Base-by-base conservation (phyloP, 2,888 invertebrate genomes). In the Eudasyphora cyanicolor region DNA sequence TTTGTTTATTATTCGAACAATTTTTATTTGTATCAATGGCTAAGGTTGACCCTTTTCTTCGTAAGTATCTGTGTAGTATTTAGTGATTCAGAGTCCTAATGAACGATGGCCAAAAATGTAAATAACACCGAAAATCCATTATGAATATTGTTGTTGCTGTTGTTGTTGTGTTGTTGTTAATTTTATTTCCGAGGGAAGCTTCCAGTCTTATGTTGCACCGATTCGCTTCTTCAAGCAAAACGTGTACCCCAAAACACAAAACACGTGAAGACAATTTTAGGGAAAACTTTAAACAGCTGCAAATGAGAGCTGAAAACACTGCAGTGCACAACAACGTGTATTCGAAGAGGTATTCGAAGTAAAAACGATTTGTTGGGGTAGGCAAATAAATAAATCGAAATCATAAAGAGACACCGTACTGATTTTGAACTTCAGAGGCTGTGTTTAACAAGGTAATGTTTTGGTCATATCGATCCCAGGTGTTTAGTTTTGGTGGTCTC, bases 41-140 rank as follows among this genome's bases (percentile, higher is more conserved):
- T 12, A 76, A 83, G 77, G 78, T 84, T 84, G 84, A 84, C 81
- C 84, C 84, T 84, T 84, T n/a, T n/a, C n/a, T n/a, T n/a, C n/a
- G n/a, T n/a, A n/a, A 76, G 78, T 70, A 76, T 80, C 67, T 78
- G n/a, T 67, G 77, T 12, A 14, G 42, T 71, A 79, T 51, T 21
- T 42, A 29, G 60, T 38, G 51, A n/a, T n/a, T n/a, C n/a, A n/a
- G n/a, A 49, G 54, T 81, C 84, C 76, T 84, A 84, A 84, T 79
- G 84, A 84, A 84, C 81, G 71, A 79, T 81, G 81, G 67, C 81
- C 81, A 84, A 84, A 84, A 81, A 84, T 84, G 84, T 62, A 81
- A 76, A 76, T 76, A 35, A 84, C 84, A 84, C 62, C 81, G 84
- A 84, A 84, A 84, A 81, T 81, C 84, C 84, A 84, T 84, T 84